Base-by-base conservation (phyloP, 2,113 vertebrate species). In the Alligator sinensis region DNA sequence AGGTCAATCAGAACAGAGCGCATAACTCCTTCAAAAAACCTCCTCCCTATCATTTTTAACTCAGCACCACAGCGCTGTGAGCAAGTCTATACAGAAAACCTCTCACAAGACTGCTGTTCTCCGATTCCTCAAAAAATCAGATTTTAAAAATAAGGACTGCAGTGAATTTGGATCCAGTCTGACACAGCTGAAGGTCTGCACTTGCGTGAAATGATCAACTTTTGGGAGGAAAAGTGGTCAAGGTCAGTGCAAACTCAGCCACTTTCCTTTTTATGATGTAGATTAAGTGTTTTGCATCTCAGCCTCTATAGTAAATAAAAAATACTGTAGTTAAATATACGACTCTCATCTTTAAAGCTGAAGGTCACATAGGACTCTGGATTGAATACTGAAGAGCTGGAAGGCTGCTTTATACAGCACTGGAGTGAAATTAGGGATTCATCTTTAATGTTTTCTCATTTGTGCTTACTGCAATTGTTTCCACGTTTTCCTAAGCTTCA, bases 251-350 rank as follows among this genome's bases (percentile, higher is more conserved):
- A 90, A 93, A 84, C 86, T 87, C 68, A 94, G 83, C 85, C 47
- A 86, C 77, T 95, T 94, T 93, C 82, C 64, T 14, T 91, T 97
- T 97, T 96, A 97, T 0, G 5, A 96, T 97, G 94, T 68, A 97
- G 95, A 97, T 96, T 94, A 94, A 95, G 83, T 86, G 66, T 88
- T 96, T 97, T 94, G 85, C 95, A 97, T 94, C 77, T 92, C 90
- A 93, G 91, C 74, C 60, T 91, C 87, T 63, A 94, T 88, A 91
- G 92, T 97, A 97, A 97, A 97, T 96, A 97, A 97, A 97, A 95
- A 96, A 87, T 93, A 89, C 80, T 91, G 28, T 82, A 82, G 91
- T 96, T 94, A 96, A 86, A 95, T 95, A 93, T 94, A 90, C 76
- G 61, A 91, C 88, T 96, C 94, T 84, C 92, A 87, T 95, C 94